Percentiles rank a stretch among this genome's conserved stretches.
These are phyloP conservation scores for Esox masquinongy DNA, from an alignment of 2,797 vertebrate species.

Conservation along the genomic window DNA sequence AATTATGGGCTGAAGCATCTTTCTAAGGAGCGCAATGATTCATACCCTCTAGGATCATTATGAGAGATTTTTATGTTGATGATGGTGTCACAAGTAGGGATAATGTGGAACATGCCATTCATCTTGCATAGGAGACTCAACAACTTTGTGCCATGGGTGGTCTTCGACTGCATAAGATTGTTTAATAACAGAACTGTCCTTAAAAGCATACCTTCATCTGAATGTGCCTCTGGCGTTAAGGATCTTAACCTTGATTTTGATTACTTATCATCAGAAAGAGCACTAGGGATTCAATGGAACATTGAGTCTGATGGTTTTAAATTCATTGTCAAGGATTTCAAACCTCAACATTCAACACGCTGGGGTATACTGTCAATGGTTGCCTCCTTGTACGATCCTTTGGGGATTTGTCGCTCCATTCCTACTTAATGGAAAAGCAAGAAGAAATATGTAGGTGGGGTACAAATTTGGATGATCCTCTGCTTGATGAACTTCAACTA, in stretches of 20 bases:
- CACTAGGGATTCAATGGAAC: conserved; percentile 13
- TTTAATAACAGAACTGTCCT: not conserved
- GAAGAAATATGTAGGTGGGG: conserved; percentile 24
- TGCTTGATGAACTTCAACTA: conserved; percentile 13
- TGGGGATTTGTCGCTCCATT: conserved; percentile 11
- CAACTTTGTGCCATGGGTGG: conserved; percentile 22
- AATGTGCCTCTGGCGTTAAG: conserved; percentile 19
- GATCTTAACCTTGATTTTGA: not conserved
- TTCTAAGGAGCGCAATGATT: not conserved
- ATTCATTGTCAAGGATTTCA: conserved; percentile 2
- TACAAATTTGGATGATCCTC: conserved; percentile 21
- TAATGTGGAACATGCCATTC: conserved; percentile 19
- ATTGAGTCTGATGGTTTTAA: conserved; percentile 10
- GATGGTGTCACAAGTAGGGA: conserved; percentile 22
- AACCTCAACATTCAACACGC: conserved; percentile 8
- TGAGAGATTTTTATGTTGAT: conserved; percentile 32
- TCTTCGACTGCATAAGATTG: conserved; percentile 7
- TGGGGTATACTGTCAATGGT: conserved; percentile 12
- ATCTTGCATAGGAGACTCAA: conserved; percentile 20
- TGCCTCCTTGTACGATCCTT: conserved; percentile 13
- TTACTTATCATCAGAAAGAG: conserved; percentile 4
- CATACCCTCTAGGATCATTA: not conserved
- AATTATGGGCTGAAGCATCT: conserved; percentile 6
- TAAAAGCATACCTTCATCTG: conserved; percentile 17
- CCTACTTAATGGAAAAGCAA: conserved; percentile 7